Conservation (phyloP, 1,140 invertebrate genomes). For the Lamellibrachia luymesi region DNA sequence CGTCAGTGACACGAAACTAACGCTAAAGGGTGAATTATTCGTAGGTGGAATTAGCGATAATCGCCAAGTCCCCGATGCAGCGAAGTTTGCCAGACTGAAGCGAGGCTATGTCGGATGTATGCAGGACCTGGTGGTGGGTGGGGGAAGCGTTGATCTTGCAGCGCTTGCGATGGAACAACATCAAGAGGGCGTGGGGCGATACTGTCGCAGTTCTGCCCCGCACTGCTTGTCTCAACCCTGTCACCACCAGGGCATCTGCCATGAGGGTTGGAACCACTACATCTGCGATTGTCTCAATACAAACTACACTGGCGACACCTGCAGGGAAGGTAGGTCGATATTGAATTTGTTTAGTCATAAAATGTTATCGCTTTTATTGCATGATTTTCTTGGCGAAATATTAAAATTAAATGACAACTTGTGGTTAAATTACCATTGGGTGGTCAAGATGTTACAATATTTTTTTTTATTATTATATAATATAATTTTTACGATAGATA, state of each 20-base stretch:
- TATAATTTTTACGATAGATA: too few species aligned
- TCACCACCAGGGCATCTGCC: conserved; percentile 84
- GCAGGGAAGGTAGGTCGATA: conserved; percentile 44
- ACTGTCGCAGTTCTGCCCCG: conserved; percentile 63
- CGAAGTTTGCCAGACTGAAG: conserved; percentile 40
- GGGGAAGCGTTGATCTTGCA: conserved; percentile 87
- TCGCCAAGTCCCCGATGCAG: background rate
- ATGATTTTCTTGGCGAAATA: too few species aligned
- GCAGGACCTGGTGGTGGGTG: conserved; percentile 87
- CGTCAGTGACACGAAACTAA: background rate
- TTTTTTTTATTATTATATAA: too few species aligned
- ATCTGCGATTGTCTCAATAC: conserved; percentile 93
- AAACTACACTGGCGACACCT: conserved; percentile 76
- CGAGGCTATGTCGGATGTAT: conserved; percentile 93
- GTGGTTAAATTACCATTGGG: too few species aligned
- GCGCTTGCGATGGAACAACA: conserved; percentile 86
- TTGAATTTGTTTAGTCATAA: too few species aligned
- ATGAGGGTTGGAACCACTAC: conserved; percentile 94
- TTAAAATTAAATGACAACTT: too few species aligned
- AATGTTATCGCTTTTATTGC: too few species aligned
- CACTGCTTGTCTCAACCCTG: conserved; percentile 82
- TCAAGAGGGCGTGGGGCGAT: conserved; percentile 60
- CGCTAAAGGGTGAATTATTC: background rate
- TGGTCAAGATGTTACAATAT: too few species aligned
- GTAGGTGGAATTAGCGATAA: background rate